Evolutionary conservation across 2,888 invertebrate species (phyloP).

Genomic region (Catocala sponsa): DNA sequence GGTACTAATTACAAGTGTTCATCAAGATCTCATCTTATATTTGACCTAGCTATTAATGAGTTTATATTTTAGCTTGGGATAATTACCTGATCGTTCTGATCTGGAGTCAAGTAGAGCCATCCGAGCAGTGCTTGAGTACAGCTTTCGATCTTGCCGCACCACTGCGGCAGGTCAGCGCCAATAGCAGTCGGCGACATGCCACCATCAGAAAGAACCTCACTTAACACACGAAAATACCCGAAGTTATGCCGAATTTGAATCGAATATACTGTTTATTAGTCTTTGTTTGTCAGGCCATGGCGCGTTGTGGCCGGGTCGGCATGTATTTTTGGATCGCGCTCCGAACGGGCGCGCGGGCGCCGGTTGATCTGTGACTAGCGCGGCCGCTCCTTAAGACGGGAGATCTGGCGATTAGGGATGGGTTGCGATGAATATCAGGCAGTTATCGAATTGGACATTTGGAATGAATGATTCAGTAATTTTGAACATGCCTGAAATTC

Average conservation of each 20-base stretch:
- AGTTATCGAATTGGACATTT: slow-evolving; percentile 29
- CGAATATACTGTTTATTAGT: slow-evolving; percentile 17
- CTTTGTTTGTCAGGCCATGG: slow-evolving; percentile 65
- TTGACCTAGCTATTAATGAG: background rate
- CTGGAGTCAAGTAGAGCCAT: slow-evolving; percentile 80
- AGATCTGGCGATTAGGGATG: slow-evolving; percentile 73
- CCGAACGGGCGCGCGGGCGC: slow-evolving; percentile 81
- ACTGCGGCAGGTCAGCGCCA: slow-evolving; percentile 79
- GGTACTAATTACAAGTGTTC: slow-evolving; percentile 27
- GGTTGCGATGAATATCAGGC: slow-evolving; percentile 7
- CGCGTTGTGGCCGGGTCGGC: slow-evolving; percentile 66
- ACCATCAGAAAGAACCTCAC: slow-evolving; percentile 56
- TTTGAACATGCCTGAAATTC: too few relatives aligned
- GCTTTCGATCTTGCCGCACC: slow-evolving; percentile 78
- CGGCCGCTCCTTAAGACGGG: slow-evolving; percentile 83
- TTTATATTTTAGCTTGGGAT: background rate
- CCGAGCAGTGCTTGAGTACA: slow-evolving; percentile 79
- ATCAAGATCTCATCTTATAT: slow-evolving; percentile 5
- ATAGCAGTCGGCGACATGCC: slow-evolving; percentile 82
- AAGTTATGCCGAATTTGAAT: slow-evolving; percentile 7
- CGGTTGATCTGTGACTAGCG: slow-evolving; percentile 74
- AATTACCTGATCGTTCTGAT: slow-evolving; percentile 81
- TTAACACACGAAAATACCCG: slow-evolving; percentile 19
- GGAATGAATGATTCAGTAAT: background rate
- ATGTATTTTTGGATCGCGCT: slow-evolving; percentile 77